Evolutionary conservation across 2,888 invertebrate species (phyloP).

Genomic region (Diarsia brunnea): DNA sequence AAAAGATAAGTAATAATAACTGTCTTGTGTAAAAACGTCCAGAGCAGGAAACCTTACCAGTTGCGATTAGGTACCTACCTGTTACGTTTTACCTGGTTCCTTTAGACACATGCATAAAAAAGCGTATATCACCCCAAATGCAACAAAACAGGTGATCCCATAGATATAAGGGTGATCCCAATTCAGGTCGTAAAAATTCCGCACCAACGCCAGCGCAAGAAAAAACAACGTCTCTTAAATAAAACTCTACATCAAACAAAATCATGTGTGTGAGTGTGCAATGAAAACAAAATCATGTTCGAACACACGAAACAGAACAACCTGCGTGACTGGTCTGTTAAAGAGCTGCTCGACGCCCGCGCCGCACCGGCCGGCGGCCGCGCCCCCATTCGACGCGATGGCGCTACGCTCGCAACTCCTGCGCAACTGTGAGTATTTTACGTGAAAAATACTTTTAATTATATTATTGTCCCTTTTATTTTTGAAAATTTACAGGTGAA

Average conservation of each 20-base stretch:
- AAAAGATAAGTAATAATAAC: too few relatives aligned
- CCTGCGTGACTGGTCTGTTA: conserved; percentile 84
- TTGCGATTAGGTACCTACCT: background rate
- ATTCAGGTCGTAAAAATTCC: background rate
- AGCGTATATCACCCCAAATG: background rate
- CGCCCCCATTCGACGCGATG: conserved; percentile 86
- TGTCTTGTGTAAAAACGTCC: background rate
- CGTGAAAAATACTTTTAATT: conserved; percentile 17
- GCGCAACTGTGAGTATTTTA: conserved; percentile 82
- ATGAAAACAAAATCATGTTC: conserved; percentile 69
- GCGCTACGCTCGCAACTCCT: conserved; percentile 86
- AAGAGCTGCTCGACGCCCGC: conserved; percentile 68
- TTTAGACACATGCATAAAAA: background rate
- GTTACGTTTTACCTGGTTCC: background rate
- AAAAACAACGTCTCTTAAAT: background rate
- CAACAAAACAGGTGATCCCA: conserved; percentile 4
- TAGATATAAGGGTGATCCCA: too few relatives aligned
- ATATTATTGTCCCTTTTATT: background rate
- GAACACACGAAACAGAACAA: conserved; percentile 75
- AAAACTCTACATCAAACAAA: conserved; percentile 2
- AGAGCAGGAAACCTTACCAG: background rate
- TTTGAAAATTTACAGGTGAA: background rate
- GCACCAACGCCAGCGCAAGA: background rate
- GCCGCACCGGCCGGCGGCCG: conserved; percentile 69
- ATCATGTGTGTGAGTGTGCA: too few relatives aligned